Base-by-base conservation (phyloP, 2,797 vertebrate species). In the Ceyx erithaca region DNA sequence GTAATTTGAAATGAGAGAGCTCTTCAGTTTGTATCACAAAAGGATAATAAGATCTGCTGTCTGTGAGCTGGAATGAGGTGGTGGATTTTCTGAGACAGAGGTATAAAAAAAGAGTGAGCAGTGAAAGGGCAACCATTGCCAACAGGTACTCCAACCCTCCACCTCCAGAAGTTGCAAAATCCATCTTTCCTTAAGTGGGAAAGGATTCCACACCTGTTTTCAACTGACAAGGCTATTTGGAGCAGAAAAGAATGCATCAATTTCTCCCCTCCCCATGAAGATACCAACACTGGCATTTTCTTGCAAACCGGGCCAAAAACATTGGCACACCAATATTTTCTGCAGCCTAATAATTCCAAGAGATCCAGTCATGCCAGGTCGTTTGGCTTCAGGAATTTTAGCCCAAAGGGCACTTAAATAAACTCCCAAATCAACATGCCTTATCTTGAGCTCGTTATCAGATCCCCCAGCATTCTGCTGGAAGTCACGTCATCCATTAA, bases 391-490 rank as follows among this genome's bases (percentile, higher is more conserved):
- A 30, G 68, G 45, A 73, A 41, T 52, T 77, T 31, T 55, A 82
- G 49, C n/a, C 17, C 46, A 25, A 64, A 85, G 18, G 13, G 30
- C 10, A 12, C 7, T 33, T 13, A 6, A 55, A 85, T 22, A 48
- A 58, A 57, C 19, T 41, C 49, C 25, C 11, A 46, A 30, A 40
- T 59, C 37, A 54, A 31, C 40, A 41, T 3, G 4, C 18, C 17
- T 62, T 70, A 31, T 59, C 12, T 25, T 22, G 67, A 63, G 35
- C 20, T 63, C 49, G 14, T 25, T 20, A 3, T 7, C 33, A 20
- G 0, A 0, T 19, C 40, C 10, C 11, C 21, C 33, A 52, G 16
- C 8, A 15, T n/a, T 31, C 19, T 68, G n/a, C 30, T 52, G 54
- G 23, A 20, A 58, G 30, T 45, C 51, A 22, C 1, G 0, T 7